Conservation (phyloP, 2,113 vertebrate genomes). For the Erpornis zantholeuca region DNA sequence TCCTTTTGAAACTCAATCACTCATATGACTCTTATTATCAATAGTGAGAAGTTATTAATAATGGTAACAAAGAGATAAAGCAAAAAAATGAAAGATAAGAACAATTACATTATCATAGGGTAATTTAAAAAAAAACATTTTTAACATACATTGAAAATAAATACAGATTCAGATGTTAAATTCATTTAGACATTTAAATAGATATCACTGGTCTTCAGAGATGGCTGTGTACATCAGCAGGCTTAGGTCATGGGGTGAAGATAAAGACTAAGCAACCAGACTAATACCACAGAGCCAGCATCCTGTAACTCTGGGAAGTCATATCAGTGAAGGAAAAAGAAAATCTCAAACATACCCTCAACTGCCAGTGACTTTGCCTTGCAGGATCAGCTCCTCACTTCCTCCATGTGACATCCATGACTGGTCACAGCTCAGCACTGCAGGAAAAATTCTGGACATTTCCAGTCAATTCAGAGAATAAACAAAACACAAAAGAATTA, state of each 20-base stretch:
- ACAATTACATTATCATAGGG: not conserved
- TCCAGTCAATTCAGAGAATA: not conserved
- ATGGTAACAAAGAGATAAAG: not conserved
- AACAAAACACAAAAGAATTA: not conserved
- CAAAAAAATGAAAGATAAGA: not conserved
- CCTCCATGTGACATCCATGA: not conserved
- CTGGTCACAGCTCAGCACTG: not conserved
- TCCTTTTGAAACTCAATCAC: not conserved
- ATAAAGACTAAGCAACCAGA: not conserved
- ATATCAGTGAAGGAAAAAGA: not conserved
- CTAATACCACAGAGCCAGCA: not conserved
- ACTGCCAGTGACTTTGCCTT: not conserved
- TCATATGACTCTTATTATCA: not conserved
- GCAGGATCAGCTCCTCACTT: not conserved
- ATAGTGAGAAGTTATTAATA: not conserved
- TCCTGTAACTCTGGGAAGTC: not conserved
- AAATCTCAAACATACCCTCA: not conserved
- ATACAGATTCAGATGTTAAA: not conserved
- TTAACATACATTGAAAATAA: not conserved
- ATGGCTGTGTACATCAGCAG: not conserved
- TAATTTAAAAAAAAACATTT: not conserved
- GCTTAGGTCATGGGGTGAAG: not conserved
- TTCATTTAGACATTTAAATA: not conserved
- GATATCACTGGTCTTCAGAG: not conserved
- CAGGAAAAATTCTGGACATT: not conserved